These are phyloP conservation scores for Apotomis betuletana DNA, from an alignment of 2,888 invertebrate genomes.

Conservation along the genomic window DNA sequence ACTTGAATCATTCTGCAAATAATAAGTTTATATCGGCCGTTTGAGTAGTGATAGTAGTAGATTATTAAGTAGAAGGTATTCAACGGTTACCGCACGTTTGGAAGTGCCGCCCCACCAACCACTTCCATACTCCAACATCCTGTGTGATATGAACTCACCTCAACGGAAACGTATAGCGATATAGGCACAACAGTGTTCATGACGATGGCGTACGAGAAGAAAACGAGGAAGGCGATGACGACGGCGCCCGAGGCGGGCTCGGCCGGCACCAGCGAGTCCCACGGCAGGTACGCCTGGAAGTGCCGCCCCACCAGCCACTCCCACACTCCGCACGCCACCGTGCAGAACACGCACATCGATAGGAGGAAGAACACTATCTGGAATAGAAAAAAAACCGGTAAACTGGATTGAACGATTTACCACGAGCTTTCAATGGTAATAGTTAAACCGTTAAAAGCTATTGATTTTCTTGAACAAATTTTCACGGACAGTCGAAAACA, in stretches of 20 bases:
- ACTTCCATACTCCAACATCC: neutral
- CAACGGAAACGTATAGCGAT: conserved; percentile 97
- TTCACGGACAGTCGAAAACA: too few species aligned
- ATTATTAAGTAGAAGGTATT: too few species aligned
- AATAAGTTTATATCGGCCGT: too few species aligned
- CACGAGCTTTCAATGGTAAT: too few species aligned
- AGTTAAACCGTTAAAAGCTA: too few species aligned
- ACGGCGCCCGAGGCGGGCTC: conserved; percentile 93
- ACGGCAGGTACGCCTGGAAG: conserved; percentile 95
- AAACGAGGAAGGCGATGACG: conserved; percentile 97
- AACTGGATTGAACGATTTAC: too few species aligned
- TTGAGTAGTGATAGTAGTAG: too few species aligned
- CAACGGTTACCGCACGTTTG: too few species aligned
- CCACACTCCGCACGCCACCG: conserved; percentile 99
- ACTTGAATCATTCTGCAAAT: too few species aligned
- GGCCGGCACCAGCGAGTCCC: conserved; percentile 95
- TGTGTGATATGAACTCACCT: conserved; percentile 83
- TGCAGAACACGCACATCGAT: conserved; percentile 98
- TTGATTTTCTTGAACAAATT: too few species aligned
- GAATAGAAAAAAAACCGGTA: neutral
- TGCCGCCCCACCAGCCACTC: conserved; percentile 96
- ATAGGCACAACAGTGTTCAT: conserved; percentile 99
- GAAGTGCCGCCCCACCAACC: too few species aligned
- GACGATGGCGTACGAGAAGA: conserved; percentile 99
- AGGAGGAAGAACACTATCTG: conserved; percentile 99